Evolutionary conservation across 2,888 invertebrate species (phyloP).

Genomic region (Calameuta idolon): DNA sequence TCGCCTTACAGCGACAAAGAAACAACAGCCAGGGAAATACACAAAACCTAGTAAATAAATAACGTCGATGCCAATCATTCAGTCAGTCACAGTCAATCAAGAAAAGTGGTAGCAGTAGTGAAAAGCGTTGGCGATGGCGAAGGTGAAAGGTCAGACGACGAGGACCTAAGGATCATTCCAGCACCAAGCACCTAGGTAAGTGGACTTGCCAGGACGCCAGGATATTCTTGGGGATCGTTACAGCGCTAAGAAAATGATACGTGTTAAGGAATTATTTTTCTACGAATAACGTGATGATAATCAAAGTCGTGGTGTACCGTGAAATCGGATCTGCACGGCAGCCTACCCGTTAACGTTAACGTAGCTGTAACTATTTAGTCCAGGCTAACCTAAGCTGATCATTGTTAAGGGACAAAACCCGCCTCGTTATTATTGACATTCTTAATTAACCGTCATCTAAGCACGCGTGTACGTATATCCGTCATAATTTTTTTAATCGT

Average conservation of each 20-base stretch:
- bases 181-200: not conserved
- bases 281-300: constrained; percentile 53
- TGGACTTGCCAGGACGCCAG: constrained; percentile 2
- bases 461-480: not conserved
- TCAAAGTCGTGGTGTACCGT: constrained; percentile 39
- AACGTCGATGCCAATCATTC: not conserved
- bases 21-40: not conserved
- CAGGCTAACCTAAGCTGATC: not conserved
- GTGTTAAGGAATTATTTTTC: constrained; percentile 55
- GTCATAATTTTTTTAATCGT: not conserved
- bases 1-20: not conserved
- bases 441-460: not conserved
- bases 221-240: constrained; percentile 2
- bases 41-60: not conserved
- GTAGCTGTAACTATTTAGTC: not conserved
- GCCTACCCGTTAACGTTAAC: constrained; percentile 14
- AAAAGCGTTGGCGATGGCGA: not conserved
- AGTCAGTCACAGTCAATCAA: not conserved
- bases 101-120: not conserved
- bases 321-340: constrained; percentile 18
- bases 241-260: not conserved
- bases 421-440: not conserved
- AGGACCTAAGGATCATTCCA: not conserved
- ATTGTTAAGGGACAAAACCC: not conserved
- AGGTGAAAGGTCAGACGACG: not conserved